These are phyloP conservation scores for Conopomorpha cramerella DNA, from an alignment of 1,140 invertebrate genomes.

Conservation along the genomic window DNA sequence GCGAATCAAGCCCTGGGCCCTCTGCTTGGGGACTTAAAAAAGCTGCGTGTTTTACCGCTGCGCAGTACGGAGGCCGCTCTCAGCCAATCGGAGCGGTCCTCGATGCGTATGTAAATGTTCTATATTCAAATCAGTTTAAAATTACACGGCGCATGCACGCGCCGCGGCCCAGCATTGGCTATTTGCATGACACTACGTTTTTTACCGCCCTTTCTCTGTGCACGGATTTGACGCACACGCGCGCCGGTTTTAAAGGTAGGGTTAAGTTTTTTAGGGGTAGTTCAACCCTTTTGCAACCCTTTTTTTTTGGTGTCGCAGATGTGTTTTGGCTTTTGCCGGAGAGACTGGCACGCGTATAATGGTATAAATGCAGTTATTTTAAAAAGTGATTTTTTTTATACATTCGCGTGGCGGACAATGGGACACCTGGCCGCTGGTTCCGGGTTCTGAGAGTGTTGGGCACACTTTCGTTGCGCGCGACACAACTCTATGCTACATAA, in stretches of 20 bases:
- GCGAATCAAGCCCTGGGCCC: slow-evolving; percentile 30
- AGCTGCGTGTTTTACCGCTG: slow-evolving; percentile 1
- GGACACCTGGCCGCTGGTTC: too few species aligned
- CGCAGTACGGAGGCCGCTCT: slow-evolving; percentile 32
- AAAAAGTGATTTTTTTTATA: slow-evolving; percentile 18
- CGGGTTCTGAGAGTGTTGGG: too few species aligned
- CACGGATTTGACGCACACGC: slow-evolving; percentile 9
- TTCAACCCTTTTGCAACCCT: slow-evolving; percentile 44
- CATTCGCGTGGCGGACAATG: not conserved
- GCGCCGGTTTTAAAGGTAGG: slow-evolving; percentile 14
- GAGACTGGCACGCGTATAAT: slow-evolving; percentile 22
- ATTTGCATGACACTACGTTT: slow-evolving; percentile 22
- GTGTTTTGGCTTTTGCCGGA: slow-evolving; percentile 26
- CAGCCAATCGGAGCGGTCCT: slow-evolving; percentile 26
- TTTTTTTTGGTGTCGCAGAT: slow-evolving; percentile 38
- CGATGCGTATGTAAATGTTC: slow-evolving; percentile 36
- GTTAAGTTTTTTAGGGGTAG: slow-evolving; percentile 11
- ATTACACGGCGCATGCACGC: slow-evolving; percentile 49
- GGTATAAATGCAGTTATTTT: slow-evolving; percentile 20
- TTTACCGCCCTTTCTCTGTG: too few species aligned
- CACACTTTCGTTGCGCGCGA: too few species aligned
- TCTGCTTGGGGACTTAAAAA: slow-evolving; percentile 24
- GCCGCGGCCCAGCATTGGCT: slow-evolving; percentile 39
- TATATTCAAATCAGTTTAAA: slow-evolving; percentile 57
- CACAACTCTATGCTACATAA: too few species aligned